Evolutionary conservation across 2,888 invertebrate species (phyloP).

Genomic region (Patella ulyssiponensis): DNA sequence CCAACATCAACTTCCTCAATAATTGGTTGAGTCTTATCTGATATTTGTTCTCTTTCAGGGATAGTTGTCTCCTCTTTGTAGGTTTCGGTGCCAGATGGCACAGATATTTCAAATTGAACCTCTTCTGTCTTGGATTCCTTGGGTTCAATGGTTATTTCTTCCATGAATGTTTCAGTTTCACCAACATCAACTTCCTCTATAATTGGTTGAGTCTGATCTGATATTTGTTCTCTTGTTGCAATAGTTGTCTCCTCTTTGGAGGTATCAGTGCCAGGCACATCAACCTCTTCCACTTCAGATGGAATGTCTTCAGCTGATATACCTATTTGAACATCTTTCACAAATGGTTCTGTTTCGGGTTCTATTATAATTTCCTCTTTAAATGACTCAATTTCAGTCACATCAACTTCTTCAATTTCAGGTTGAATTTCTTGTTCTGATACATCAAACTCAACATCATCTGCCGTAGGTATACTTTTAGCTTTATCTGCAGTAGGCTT

Average conservation of each 20-base stretch:
- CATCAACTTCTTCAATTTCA: constrained; percentile 15
- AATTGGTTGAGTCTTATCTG: not conserved
- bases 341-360: constrained; percentile 21
- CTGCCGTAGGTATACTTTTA: constrained; percentile 10
- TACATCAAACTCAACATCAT: constrained; percentile 29
- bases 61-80: not conserved
- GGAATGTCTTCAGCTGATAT: not conserved
- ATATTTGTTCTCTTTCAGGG: too few species aligned
- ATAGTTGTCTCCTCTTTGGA: constrained; percentile 18
- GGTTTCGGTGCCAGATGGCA: not conserved
- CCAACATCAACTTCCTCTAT: constrained; percentile 16
- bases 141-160: constrained; percentile 18
- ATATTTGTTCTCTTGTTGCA: too few species aligned
- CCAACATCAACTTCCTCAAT: not conserved
- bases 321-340: not conserved
- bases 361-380: constrained; percentile 21
- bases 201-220: constrained; percentile 14
- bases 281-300: not conserved
- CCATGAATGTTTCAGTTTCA: constrained; percentile 19
- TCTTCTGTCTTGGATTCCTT: not conserved
- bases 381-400: constrained; percentile 7
- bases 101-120: not conserved
- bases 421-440: constrained; percentile 18
- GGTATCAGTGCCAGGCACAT: not conserved
- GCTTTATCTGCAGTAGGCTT: constrained; percentile 11